Evolutionary conservation across 2,888 invertebrate species (phyloP).

Genomic region (Leucozona laternaria): DNA sequence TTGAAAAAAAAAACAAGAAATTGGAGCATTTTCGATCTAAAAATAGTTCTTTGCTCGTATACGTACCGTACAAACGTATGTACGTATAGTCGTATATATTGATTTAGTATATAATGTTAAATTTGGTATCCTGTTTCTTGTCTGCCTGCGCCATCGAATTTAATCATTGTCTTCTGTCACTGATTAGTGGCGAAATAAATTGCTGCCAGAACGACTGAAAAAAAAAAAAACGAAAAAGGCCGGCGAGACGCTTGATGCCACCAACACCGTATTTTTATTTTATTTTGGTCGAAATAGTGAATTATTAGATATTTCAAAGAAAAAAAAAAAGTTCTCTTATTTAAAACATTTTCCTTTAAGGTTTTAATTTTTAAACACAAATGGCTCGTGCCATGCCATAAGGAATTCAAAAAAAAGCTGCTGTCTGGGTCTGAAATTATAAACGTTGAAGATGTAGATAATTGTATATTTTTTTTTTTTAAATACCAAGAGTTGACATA

Average conservation of each 20-base stretch:
- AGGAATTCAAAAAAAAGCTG: constrained; percentile 17
- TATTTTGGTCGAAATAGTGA: not conserved
- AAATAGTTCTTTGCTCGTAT: constrained; percentile 31
- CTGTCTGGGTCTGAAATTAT: constrained; percentile 28
- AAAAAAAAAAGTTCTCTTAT: not conserved
- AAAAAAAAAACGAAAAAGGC: too few species aligned
- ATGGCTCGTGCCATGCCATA: constrained; percentile 57
- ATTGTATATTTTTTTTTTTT: constrained; percentile 19
- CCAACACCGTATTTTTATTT: not conserved
- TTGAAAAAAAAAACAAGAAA: constrained; percentile 30
- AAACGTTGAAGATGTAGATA: not conserved
- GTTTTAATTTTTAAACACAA: constrained; percentile 28
- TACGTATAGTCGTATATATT: not conserved
- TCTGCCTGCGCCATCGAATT: constrained; percentile 39
- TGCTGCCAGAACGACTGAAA: constrained; percentile 16
- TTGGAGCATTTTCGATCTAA: constrained; percentile 51
- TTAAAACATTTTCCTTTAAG: not conserved
- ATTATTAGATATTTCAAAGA: not conserved
- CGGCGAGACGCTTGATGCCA: not conserved
- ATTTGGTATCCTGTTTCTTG: constrained; percentile 48
- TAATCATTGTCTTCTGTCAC: constrained; percentile 63
- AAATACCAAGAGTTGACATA: constrained; percentile 12
- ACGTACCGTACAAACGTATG: too few species aligned
- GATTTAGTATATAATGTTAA: constrained; percentile 6
- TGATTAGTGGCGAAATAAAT: constrained; percentile 68